Evolutionary conservation across 2,888 invertebrate genomes (phyloP).

Genomic region (Micoletzkya japonica): DNA sequence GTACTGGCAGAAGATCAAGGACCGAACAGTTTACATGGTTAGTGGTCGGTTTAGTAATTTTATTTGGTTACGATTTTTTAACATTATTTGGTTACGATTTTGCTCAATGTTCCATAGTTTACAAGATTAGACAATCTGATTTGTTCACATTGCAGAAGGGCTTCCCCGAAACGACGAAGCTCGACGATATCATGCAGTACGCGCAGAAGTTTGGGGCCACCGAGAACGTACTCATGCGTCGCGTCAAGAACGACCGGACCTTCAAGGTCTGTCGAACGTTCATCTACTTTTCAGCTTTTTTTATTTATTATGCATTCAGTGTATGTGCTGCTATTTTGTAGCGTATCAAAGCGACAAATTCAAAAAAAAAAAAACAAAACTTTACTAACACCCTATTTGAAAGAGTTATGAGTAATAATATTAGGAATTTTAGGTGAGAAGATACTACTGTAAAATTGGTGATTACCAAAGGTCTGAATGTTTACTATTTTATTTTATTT

Average conservation of each 20-base stretch:
- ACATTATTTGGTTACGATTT: background rate
- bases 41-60: slow-evolving; percentile 44
- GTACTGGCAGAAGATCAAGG: slow-evolving; percentile 77
- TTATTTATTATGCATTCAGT: no score
- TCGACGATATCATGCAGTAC: slow-evolving; percentile 77
- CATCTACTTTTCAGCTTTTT: no score
- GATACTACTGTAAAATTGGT: no score
- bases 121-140: background rate
- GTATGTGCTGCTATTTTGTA: no score
- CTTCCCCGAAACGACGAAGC: slow-evolving; percentile 68
- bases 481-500: no score
- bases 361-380: no score
- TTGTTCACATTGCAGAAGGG: slow-evolving; percentile 71
- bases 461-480: no score
- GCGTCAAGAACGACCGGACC: slow-evolving; percentile 61
- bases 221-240: slow-evolving; percentile 72
- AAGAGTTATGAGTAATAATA: no score
- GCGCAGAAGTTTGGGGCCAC: slow-evolving; percentile 75
- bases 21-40: slow-evolving; percentile 79
- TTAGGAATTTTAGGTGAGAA: no score
- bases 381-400: no score
- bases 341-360: no score
- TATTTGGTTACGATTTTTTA: background rate
- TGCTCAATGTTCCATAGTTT: background rate
- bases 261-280: slow-evolving; percentile 62